These are phyloP conservation scores for Noctuana brunneofusca DNA, from an alignment of 2,888 invertebrate species.

Conservation along the genomic window DNA sequence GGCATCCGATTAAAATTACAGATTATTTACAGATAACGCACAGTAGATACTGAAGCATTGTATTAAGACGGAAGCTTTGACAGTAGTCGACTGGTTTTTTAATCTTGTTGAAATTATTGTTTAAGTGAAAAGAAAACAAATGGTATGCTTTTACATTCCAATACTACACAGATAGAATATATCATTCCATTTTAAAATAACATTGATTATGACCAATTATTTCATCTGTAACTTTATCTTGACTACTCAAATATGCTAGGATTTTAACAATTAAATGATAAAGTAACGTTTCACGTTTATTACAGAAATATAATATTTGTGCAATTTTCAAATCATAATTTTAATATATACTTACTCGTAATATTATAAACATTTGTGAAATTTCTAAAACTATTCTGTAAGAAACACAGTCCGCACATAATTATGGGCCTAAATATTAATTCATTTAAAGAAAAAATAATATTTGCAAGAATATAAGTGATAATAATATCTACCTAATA, in stretches of 20 bases:
- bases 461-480: background rate
- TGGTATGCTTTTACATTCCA: background rate
- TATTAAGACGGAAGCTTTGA: slow-evolving; percentile 4
- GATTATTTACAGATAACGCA: background rate
- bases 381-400: background rate
- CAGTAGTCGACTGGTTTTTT: slow-evolving; percentile 4
- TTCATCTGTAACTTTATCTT: background rate
- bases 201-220: slow-evolving; percentile 2
- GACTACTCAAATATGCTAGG: background rate
- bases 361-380: background rate
- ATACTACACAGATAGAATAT: background rate
- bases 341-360: background rate
- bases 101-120: slow-evolving; percentile 12
- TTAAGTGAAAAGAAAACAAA: background rate
- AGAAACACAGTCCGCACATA: slow-evolving; percentile 9
- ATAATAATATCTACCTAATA: background rate
- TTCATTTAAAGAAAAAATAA: background rate
- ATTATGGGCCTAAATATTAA: slow-evolving; percentile 7
- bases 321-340: background rate
- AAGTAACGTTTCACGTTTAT: background rate
- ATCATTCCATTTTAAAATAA: background rate
- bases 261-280: background rate
- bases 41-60: background rate
- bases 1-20: slow-evolving; percentile 5
- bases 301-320: background rate